Conservation (phyloP, 2,888 invertebrate genomes). For the Branchipolynoe longqiensis region DNA sequence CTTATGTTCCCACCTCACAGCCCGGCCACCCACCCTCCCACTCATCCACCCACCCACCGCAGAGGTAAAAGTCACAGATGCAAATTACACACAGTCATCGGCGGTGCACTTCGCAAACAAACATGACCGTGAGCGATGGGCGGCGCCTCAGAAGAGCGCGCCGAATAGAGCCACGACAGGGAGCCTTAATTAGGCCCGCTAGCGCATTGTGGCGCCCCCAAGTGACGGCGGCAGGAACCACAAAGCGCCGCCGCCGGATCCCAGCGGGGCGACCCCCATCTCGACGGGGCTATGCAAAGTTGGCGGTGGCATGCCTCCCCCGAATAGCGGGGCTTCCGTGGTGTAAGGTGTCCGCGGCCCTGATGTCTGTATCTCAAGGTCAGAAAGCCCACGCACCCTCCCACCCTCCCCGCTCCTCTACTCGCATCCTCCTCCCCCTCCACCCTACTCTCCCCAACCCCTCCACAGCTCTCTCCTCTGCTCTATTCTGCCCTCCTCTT, state of each 20-base stretch:
- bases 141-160: conserved; percentile 13
- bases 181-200: conserved; percentile 44
- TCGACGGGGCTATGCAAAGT: neutral
- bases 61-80: conserved; percentile 24
- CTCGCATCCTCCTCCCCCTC: too few species aligned
- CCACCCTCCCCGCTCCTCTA: too few species aligned
- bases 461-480: too few species aligned
- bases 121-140: conserved; percentile 41
- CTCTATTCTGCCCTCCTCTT: too few species aligned
- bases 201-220: neutral
- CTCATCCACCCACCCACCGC: neutral
- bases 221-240: neutral
- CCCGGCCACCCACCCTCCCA: neutral
- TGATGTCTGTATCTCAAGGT: conserved; percentile 44
- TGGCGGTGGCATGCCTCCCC: neutral
- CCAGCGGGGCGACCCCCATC: neutral
- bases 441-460: neutral
- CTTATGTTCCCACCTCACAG: neutral
- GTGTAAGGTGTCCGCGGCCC: neutral
- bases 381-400: too few species aligned
- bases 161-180: conserved; percentile 31
- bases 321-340: neutral
- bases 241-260: conserved; percentile 21
- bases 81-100: conserved; percentile 6
- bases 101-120: conserved; percentile 28